Base-by-base conservation (phyloP, 1,140 invertebrate species). In the Belonocnema kinseyi region DNA sequence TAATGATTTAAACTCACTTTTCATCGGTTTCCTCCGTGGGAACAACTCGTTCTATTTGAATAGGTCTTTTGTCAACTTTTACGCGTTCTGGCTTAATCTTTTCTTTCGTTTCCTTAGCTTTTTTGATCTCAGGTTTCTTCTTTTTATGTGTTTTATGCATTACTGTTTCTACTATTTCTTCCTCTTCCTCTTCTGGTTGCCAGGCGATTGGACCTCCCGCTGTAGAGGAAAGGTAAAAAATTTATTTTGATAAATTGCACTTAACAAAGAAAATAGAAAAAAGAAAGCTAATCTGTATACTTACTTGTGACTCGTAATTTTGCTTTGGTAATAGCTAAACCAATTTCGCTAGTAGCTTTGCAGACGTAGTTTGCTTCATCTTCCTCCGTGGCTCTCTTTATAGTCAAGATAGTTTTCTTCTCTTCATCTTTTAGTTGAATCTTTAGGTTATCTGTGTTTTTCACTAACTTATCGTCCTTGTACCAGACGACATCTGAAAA, bases 341-440 rank as follows among this genome's bases (percentile, higher is more conserved):
- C 96, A 72, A 96, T 94, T 83, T 96, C 95, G 88, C 96, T 97
- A 10, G 94, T 94, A 21, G 96, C 94, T 92, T 96, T 96, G 88
- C 97, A 98, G 81, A 95, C 94, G 85, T 99, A 99, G 50, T 93
- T 94, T 53, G 97, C 98, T 76, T 95, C 94, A 83, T 97, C 93
- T 66, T 95, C 94, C 80, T 94, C 93, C 3, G 91, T 93, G 0
- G 93, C 94, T 85, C 94, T 93, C 56, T 93, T 90, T 77, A 98
- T 95, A 17, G 93, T 94, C 75, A 97, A 93, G 17, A 92, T 93
- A 3, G 96, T 95, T 85, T 93, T 95, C 73, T 95, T 94, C 75
- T 97, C 94, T 88, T 95, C 92, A 14, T 92, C 90, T 66, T 86
- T 21, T 84, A 96, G 94, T 83, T 93, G 93, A 81, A 97, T 93